phyloP scores from a whole-genome alignment of 53 echinoderm and acorn worm genomes.

The Zoroaster sp. region DNA sequence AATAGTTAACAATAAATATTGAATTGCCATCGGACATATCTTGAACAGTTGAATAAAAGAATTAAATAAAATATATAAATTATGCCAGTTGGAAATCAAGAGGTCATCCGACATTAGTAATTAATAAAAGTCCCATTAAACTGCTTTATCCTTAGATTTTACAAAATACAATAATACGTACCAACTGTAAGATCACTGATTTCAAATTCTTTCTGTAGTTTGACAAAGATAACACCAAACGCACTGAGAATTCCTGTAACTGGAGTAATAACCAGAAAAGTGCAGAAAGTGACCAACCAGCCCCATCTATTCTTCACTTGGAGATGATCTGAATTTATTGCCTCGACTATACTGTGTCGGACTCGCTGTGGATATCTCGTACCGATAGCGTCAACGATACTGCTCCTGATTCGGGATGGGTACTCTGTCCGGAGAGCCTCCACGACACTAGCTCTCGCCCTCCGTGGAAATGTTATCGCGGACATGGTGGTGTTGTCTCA shows the following conservation, averaged over 20 bases:
- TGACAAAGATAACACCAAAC: slow-evolving; percentile 91
- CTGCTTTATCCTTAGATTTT: no score
- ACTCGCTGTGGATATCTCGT: slow-evolving; percentile 16
- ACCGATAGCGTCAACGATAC: slow-evolving; percentile 21
- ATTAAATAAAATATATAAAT: no score
- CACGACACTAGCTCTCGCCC: slow-evolving; percentile 6
- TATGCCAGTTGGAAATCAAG: no score
- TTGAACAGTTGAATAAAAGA: no score
- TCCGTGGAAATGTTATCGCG: slow-evolving; percentile 22
- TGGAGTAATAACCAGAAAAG: slow-evolving; percentile 83
- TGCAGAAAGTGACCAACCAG: slow-evolving; percentile 89
- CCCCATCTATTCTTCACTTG: slow-evolving; percentile 90
- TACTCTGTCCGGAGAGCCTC: slow-evolving; percentile 22
- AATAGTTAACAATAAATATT: no score
- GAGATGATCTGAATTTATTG: slow-evolving; percentile 23
- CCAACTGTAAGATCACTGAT: slow-evolving; percentile 84
- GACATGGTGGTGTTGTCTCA: background rate
- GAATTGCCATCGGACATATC: no score
- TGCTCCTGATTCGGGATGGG: slow-evolving; percentile 17
- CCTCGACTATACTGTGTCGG: slow-evolving; percentile 11
- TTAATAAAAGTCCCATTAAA: no score
- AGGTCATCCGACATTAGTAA: no score
- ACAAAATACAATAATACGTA: slow-evolving; percentile 22
- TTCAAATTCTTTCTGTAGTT: slow-evolving; percentile 84
- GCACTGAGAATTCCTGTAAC: slow-evolving; percentile 89